phyloP scores from a whole-genome alignment of 2,888 invertebrate genomes.

The Diogma glabrata region DNA sequence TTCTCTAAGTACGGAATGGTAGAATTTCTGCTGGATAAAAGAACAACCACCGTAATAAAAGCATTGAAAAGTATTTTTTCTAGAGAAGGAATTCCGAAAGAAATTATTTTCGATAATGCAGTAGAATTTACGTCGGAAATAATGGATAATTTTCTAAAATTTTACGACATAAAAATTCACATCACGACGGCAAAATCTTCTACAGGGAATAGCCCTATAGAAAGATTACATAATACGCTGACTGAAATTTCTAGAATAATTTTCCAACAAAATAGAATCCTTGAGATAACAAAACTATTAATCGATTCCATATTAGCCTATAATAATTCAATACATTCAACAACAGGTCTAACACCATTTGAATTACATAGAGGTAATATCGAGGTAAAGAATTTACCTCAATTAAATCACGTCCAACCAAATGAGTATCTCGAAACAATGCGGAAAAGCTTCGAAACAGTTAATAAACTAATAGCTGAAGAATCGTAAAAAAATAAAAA shows the following conservation, averaged over 20 bases:
- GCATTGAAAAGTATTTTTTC: background rate
- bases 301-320: background rate
- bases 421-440: background rate
- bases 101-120: background rate
- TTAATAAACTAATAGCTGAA: background rate
- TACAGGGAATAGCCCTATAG: background rate
- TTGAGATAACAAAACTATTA: background rate
- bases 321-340: background rate
- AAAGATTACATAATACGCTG: background rate
- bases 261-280: background rate
- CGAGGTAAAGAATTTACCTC: background rate
- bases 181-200: too few species aligned
- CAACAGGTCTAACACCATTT: background rate
- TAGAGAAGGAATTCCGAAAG: background rate
- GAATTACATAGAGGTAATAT: background rate
- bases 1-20: background rate
- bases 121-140: background rate
- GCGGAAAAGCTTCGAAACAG: background rate
- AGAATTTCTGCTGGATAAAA: background rate
- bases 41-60: background rate
- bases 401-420: background rate
- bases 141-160: too few species aligned
- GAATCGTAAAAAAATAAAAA: background rate
- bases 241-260: background rate
- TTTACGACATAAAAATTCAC: too few species aligned